Evolutionary conservation across 2,113 vertebrate genomes (phyloP).

Genomic region (Lanius collurio): DNA sequence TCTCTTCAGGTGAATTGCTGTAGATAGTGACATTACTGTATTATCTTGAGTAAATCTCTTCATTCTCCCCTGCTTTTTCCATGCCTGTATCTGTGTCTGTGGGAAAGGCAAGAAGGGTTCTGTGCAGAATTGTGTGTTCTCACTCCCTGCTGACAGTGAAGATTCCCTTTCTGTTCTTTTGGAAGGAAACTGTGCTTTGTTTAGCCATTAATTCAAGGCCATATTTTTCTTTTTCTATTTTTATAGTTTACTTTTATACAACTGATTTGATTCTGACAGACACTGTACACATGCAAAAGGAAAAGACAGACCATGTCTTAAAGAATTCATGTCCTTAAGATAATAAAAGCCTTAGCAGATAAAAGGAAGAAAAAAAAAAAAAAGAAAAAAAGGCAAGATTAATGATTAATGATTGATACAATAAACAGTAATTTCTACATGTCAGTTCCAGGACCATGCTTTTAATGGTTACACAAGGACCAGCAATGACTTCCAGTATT

Average conservation of each 20-base stretch:
- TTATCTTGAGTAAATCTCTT: not conserved
- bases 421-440: conserved; percentile 3
- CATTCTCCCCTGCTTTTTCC: not conserved
- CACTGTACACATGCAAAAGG: not conserved
- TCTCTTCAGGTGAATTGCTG: not conserved
- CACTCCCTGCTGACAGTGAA: not conserved
- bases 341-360: not conserved
- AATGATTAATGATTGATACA: conserved; percentile 39
- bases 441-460: not conserved
- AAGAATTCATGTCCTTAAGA: not conserved
- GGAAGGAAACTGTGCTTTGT: not conserved
- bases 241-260: not conserved
- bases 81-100: not conserved
- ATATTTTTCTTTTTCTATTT: not conserved
- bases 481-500: conserved; percentile 11
- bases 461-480: not conserved
- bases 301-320: not conserved
- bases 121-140: not conserved
- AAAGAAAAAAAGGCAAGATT: not conserved
- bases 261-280: not conserved
- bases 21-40: not conserved
- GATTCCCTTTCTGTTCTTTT: not conserved
- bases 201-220: not conserved
- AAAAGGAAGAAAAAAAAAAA: not conserved
- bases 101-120: not conserved